Evolutionary conservation across 2,888 invertebrate genomes (phyloP).

Genomic region (Boloria selene): DNA sequence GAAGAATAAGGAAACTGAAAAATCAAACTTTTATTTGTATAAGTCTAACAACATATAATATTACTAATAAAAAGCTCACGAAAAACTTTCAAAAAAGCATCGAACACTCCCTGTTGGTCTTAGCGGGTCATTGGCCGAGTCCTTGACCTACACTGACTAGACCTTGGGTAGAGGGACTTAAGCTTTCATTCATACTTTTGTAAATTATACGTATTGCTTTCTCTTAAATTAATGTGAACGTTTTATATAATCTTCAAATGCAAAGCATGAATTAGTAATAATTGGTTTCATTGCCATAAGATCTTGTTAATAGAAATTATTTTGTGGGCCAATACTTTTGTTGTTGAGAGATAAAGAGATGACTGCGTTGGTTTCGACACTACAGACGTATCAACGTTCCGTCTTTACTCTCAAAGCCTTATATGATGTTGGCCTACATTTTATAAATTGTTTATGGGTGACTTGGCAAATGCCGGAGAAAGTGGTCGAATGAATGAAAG

Average conservation of each 20-base stretch:
- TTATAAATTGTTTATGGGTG: constrained; percentile 45
- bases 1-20: background rate
- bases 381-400: constrained; percentile 17
- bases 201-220: too few species aligned
- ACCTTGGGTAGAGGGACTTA: background rate
- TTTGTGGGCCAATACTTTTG: background rate
- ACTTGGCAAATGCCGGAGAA: constrained; percentile 41
- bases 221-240: too few species aligned
- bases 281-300: too few species aligned
- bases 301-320: too few species aligned
- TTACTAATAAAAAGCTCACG: constrained; percentile 3
- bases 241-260: too few species aligned
- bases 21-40: background rate
- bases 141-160: constrained; percentile 63
- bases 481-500: constrained; percentile 40
- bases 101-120: constrained; percentile 43
- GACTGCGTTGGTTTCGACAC: background rate
- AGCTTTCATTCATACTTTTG: background rate
- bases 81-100: constrained; percentile 19
- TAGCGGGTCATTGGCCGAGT: constrained; percentile 62
- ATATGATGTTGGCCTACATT: constrained; percentile 44
- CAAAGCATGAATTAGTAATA: too few species aligned
- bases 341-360: background rate
- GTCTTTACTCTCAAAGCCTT: constrained; percentile 32
- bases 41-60: too few species aligned